Base-by-base conservation (phyloP, 2,113 vertebrate species). In the Aphyosemion australe region DNA sequence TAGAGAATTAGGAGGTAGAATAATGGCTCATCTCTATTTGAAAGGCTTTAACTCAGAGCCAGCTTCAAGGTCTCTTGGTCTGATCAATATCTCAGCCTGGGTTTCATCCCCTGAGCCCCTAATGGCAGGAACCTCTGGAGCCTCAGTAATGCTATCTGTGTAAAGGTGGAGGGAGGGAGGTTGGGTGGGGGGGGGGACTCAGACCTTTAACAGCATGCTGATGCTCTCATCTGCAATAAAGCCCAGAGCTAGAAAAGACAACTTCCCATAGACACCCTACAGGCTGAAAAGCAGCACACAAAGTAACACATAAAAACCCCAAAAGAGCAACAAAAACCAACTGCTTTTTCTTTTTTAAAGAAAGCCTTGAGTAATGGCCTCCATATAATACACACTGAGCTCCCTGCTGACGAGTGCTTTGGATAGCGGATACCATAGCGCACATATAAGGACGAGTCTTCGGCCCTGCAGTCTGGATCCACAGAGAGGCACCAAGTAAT, bases 111-210 rank as follows among this genome's bases (percentile, higher is more conserved):
- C 79, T 81, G 94, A 94, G 94, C 91, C 93, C 84, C 90, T 95
- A 96, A 97, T 96, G 94, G 94, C 94, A 95, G 94, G 93, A 95
- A 94, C 94, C 95, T 91, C 91, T 94, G 92, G 93, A 96, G 94
- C 94, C 91, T 87, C 89, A 91, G 95, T 96, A 96, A 97, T 94
- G 94, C 94, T 95, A 96, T 95, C 95, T 94, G 91, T 93, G 92
- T 89, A 92, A 90, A 90, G 91, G 26, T 26, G 26, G 26, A 26
- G 3, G 26, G 26, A 5, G 26, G 55, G 68, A n/a, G n/a, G n/a
- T n/a, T n/a, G n/a, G n/a, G n/a, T n/a, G 93, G 68, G 93, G 93
- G 59, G 93, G 88, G 88, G 92, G 93, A 89, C 92, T 86, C 78
- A 89, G 84, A 91, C 83, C 61, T 88, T 87, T 91, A 93, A 93